A percentile compares a stretch with the other conserved stretches of the same genome.
Conservation (phyloP, 1,140 invertebrate species). For the Drosophila takahashii region DNA sequence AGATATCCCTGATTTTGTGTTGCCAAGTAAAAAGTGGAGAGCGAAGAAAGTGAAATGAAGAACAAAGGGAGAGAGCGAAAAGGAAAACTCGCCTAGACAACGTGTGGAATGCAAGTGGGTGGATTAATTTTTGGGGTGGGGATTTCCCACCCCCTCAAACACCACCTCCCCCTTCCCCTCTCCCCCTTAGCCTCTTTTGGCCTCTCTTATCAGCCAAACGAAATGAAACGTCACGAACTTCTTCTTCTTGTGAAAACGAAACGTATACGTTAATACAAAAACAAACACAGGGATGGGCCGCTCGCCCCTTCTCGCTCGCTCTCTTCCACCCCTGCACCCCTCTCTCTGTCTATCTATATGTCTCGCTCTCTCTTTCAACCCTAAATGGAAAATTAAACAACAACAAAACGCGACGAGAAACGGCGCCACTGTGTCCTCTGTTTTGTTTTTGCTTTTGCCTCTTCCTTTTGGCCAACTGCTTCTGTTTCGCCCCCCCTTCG, state of each 20-base stretch:
- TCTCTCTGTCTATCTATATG: constrained; percentile 1
- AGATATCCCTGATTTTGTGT: neutral
- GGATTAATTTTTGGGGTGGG: constrained; percentile 11
- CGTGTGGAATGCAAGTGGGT: constrained; percentile 45
- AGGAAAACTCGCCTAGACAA: constrained; percentile 40
- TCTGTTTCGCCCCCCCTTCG: constrained; percentile 3
- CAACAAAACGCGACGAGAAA: constrained; percentile 58
- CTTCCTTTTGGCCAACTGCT: constrained; percentile 32
- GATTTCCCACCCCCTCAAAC: neutral
- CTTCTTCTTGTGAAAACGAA: constrained; percentile 28
- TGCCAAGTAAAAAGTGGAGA: constrained; percentile 8
- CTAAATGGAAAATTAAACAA: constrained; percentile 79
- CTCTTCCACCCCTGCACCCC: neutral
- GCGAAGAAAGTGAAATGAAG: constrained; percentile 48
- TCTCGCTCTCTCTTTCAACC: constrained; percentile 51
- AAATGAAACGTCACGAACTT: constrained; percentile 64
- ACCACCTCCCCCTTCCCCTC: neutral
- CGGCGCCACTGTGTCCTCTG: constrained; percentile 65
- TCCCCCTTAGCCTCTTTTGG: neutral
- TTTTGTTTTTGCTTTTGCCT: constrained; percentile 18
- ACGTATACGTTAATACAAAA: constrained; percentile 67
- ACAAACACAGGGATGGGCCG: constrained; percentile 58
- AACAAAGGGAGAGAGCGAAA: constrained; percentile 19
- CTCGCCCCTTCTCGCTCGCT: constrained; percentile 3
- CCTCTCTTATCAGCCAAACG: constrained; percentile 40